Percentiles rank a stretch among this genome's conserved stretches.
These are phyloP conservation scores for Mustelus asterias DNA, from an alignment of 2,113 vertebrate genomes.

Conservation along the genomic window DNA sequence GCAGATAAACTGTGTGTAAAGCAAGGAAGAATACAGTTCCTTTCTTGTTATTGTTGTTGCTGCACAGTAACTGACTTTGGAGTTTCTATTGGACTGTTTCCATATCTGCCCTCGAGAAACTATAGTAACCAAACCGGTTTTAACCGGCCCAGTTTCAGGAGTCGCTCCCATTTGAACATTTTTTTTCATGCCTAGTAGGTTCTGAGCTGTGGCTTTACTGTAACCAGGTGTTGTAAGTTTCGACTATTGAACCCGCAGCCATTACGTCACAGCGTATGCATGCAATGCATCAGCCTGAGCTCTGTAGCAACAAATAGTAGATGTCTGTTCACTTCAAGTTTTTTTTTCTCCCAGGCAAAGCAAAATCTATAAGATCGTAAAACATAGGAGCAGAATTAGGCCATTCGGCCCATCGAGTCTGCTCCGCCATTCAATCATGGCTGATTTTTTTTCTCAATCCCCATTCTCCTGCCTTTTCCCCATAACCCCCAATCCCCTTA, in stretches of 20 bases:
- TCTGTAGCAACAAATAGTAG: background rate
- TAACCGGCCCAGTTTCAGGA: background rate
- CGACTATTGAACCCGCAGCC: background rate
- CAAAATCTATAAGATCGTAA: background rate
- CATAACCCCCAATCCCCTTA: too few species aligned
- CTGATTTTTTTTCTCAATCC: too few species aligned
- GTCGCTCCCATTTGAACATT: background rate
- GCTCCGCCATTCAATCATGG: too few species aligned
- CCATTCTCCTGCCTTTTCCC: too few species aligned
- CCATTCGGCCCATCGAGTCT: too few species aligned
- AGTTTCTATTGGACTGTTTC: background rate
- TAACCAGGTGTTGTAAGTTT: background rate
- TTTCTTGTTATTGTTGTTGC: too few species aligned
- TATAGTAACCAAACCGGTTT: background rate
- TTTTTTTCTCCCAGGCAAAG: background rate
- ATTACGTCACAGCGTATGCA: background rate
- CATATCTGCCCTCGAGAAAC: background rate
- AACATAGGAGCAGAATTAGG: too few species aligned
- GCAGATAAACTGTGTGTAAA: background rate
- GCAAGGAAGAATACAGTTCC: background rate
- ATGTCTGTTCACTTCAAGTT: background rate
- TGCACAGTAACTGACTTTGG: background rate
- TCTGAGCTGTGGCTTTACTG: background rate
- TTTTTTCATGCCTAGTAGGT: background rate
- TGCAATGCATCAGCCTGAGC: background rate